These are phyloP conservation scores for Montipora sp. DNA, from an alignment of 64 coral and sea anemone genomes.

Conservation along the genomic window DNA sequence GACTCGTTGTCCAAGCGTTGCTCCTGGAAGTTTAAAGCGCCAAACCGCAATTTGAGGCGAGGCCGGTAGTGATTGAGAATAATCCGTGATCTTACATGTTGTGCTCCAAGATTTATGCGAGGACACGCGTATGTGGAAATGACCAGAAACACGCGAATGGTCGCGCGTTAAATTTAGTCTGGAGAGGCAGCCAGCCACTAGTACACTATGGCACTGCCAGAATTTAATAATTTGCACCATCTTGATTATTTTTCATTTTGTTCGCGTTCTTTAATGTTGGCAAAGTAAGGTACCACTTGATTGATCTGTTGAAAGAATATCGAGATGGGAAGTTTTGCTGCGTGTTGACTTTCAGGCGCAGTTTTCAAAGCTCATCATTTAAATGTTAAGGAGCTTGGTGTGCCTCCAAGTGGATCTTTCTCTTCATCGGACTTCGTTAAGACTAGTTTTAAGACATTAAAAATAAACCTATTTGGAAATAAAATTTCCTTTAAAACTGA, in stretches of 20 bases:
- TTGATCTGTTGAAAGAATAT: too few species aligned
- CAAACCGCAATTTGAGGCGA: slow-evolving; percentile 41
- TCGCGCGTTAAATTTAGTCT: too few species aligned
- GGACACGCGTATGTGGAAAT: background rate
- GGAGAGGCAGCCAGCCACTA: too few species aligned
- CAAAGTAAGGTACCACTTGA: too few species aligned
- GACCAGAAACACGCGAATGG: background rate
- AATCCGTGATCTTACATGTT: background rate
- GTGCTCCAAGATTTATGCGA: background rate
- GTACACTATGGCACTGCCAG: background rate
- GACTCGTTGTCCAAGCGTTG: background rate
- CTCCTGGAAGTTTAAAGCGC: background rate
- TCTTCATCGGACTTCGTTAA: background rate
- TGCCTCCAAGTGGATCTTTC: background rate
- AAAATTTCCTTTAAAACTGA: background rate
- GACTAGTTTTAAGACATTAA: background rate
- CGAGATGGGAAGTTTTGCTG: background rate
- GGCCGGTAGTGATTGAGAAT: background rate
- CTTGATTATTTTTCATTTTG: background rate
- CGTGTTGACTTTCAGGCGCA: background rate
- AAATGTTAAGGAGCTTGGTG: background rate
- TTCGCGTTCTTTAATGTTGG: background rate
- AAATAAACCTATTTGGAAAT: background rate
- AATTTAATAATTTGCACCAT: too few species aligned
- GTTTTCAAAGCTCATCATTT: background rate